Evolutionary conservation across 2,113 vertebrate genomes (phyloP).

Genomic region (Meriones unguiculatus): DNA sequence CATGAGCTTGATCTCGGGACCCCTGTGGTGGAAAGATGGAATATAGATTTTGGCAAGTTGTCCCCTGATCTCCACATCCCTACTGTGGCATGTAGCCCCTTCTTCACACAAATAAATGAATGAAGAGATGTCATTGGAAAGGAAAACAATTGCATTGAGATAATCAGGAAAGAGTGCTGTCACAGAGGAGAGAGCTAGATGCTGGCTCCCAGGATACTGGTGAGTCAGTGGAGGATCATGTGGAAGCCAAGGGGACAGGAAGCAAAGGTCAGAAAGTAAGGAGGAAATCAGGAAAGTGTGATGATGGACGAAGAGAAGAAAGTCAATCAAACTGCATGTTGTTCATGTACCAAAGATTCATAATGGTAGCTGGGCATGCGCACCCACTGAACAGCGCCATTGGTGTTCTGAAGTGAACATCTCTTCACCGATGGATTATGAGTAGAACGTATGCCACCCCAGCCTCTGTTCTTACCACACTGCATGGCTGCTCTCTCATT

Average conservation of each 20-base stretch:
- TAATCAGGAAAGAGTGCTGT: neutral
- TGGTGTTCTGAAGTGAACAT: neutral
- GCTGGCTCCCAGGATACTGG: neutral
- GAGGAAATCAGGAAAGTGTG: neutral
- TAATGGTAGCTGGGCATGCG: neutral
- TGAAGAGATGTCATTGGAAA: neutral
- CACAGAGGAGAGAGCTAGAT: neutral
- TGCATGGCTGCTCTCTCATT: neutral
- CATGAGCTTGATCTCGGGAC: neutral
- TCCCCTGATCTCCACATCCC: neutral
- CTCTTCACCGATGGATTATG: neutral
- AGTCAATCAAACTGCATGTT: neutral
- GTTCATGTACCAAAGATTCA: neutral
- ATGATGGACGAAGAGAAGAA: neutral
- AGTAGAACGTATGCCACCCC: neutral
- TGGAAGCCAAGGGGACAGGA: neutral
- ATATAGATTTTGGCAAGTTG: neutral
- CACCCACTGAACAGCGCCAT: neutral
- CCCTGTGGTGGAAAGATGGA: neutral
- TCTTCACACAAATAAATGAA: neutral
- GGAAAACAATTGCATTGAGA: neutral
- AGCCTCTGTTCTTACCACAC: neutral
- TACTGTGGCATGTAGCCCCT: neutral
- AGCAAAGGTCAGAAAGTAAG: neutral
- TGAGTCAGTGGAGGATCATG: neutral